These are phyloP conservation scores for Pristis pectinata DNA, from an alignment of 2,797 vertebrate genomes.

Conservation along the genomic window DNA sequence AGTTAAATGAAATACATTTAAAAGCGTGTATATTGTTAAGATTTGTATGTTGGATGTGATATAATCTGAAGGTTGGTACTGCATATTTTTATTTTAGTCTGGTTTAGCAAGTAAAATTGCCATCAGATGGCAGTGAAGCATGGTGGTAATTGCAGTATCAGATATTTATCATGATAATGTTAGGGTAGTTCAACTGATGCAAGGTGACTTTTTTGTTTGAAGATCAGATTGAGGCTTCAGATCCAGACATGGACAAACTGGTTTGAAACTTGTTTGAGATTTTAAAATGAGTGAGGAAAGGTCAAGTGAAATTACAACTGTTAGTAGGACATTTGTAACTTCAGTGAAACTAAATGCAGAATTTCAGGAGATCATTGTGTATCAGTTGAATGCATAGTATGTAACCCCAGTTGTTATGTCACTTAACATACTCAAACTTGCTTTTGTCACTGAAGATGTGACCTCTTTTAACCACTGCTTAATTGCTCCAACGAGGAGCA, in stretches of 20 bases:
- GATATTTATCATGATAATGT: neutral
- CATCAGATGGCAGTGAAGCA: neutral
- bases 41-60: neutral
- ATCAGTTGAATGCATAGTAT: neutral
- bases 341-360: neutral
- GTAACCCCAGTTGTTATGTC: neutral
- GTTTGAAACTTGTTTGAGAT: neutral
- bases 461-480: neutral
- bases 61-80: neutral
- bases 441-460: neutral
- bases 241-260: neutral
- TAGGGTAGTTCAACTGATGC: neutral
- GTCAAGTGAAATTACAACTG: accelerated
- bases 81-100: neutral
- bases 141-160: no score
- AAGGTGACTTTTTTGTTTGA: neutral
- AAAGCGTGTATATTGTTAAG: neutral
- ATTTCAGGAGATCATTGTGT: neutral
- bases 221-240: neutral
- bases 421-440: neutral
- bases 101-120: neutral
- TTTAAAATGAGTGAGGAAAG: neutral
- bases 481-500: neutral
- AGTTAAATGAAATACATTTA: neutral
- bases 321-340: neutral